Base-by-base conservation (phyloP, 2,888 invertebrate species). In the Acanthosoma haemorrhoidale region DNA sequence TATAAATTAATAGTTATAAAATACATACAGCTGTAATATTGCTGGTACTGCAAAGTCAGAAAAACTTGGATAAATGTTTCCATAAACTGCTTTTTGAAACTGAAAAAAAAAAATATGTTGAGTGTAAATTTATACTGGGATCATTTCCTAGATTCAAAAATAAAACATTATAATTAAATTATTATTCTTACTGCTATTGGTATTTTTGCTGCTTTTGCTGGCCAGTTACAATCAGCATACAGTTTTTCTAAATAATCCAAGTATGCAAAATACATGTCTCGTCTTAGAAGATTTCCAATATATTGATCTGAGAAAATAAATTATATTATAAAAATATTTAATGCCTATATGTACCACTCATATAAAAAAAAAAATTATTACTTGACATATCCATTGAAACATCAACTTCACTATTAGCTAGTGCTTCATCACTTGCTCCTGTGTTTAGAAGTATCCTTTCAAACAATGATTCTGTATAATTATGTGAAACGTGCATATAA, bases 371-470 rank as follows among this genome's bases (percentile, higher is more conserved):
- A 59, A 32, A 11, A 21, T 60, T 9, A 15, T 83, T 80, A 94
- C 94, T 94, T 75, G 93, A 90, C 83, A 92, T 90, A 76, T 94
- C 94, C 83, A 92, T 84, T 76, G 86, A 86, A 0, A 93, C 85
- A 71, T 84, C 82, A 73, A 94, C 84, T 4, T 88, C 87, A 0
- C 92, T 88, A 67, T 81, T 81, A 16, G 83, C 80, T 1, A 92
- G 76, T 2, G 86, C 86, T 72, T 81, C 83, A n/a, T 83, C 80
- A 31, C 84, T 84, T 0, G 85, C 84, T 71, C 84, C 82, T 29
- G 87, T 83, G 0, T 87, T 86, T 41, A 83, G 79, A 4, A 84
- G 83, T 63, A 89, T 82, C 73, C 89, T 82, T 70, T 84, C 81
- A 64, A 86, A 83, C 1, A 94, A 80, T 1, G 88, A 83, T 6